These are phyloP conservation scores for Peromyscus aztecus DNA, from an alignment of 2,797 vertebrate genomes.

Conservation along the genomic window DNA sequence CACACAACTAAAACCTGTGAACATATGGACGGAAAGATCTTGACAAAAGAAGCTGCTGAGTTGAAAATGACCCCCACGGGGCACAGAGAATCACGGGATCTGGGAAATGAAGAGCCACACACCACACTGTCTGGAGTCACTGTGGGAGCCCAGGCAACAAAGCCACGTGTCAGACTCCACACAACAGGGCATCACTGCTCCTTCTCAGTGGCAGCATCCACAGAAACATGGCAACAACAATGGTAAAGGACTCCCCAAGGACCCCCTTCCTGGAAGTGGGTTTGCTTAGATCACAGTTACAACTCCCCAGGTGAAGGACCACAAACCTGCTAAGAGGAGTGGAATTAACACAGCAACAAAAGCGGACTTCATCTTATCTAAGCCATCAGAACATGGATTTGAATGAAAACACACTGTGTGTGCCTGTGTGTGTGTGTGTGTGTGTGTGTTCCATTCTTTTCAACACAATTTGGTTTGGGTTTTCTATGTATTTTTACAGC, in stretches of 20 bases:
- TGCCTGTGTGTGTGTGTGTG: not conserved
- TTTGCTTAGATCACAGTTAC: not conserved
- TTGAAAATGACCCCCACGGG: not conserved
- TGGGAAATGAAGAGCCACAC: not conserved
- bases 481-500: conserved; percentile 35
- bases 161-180: not conserved
- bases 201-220: not conserved
- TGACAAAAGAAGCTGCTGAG: not conserved
- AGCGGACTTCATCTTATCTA: not conserved
- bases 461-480: not conserved
- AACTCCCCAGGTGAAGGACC: not conserved
- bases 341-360: not conserved
- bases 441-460: not conserved
- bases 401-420: not conserved
- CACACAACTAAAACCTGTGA: not conserved
- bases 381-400: not conserved
- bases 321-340: not conserved
- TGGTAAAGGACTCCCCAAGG: not conserved
- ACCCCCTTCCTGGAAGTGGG: not conserved
- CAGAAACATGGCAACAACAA: not conserved
- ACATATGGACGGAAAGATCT: not conserved
- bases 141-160: not conserved
- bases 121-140: not conserved
- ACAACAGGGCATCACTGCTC: not conserved
- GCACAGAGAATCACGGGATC: not conserved